These are phyloP conservation scores for Pseudorhombus dupliciocellatus DNA, from an alignment of 2,113 vertebrate genomes.

Conservation along the genomic window DNA sequence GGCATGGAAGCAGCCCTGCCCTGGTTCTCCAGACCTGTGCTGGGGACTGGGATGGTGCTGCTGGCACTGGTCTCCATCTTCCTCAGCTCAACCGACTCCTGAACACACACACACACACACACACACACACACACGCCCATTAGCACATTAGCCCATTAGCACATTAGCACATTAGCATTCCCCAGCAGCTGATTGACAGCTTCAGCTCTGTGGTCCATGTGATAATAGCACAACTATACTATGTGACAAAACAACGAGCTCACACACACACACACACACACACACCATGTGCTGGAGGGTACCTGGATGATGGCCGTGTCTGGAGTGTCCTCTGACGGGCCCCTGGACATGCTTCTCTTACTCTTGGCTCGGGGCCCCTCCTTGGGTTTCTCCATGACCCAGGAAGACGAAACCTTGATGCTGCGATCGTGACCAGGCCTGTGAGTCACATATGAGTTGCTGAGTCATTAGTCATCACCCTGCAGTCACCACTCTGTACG, in stretches of 20 bases:
- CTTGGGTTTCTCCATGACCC: slow-evolving; percentile 86
- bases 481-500: not conserved
- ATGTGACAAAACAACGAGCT: too few relatives aligned
- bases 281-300: not conserved
- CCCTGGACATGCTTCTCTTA: slow-evolving; percentile 80
- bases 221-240: too few relatives aligned
- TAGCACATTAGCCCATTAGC: not conserved
- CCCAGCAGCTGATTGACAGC: too few relatives aligned
- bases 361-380: slow-evolving; percentile 76
- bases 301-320: slow-evolving; percentile 71
- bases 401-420: slow-evolving; percentile 87
- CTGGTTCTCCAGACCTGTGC: slow-evolving; percentile 88
- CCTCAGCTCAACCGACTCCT: slow-evolving; percentile 90
- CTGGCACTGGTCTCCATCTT: slow-evolving; percentile 85
- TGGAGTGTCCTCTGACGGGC: slow-evolving; percentile 86
- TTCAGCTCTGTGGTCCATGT: too few relatives aligned
- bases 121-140: slow-evolving; percentile 11
- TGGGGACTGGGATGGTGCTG: slow-evolving; percentile 72
- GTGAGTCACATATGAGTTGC: slow-evolving; percentile 24
- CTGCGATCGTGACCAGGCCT: slow-evolving; percentile 81
- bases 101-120: slow-evolving; percentile 31
- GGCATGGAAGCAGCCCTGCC: slow-evolving; percentile 94
- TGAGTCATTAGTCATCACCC: too few relatives aligned
- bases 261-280: not conserved
- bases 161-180: too few relatives aligned